phyloP scores from a whole-genome alignment of 2,888 invertebrate genomes.

The Drosophila leonis region DNA sequence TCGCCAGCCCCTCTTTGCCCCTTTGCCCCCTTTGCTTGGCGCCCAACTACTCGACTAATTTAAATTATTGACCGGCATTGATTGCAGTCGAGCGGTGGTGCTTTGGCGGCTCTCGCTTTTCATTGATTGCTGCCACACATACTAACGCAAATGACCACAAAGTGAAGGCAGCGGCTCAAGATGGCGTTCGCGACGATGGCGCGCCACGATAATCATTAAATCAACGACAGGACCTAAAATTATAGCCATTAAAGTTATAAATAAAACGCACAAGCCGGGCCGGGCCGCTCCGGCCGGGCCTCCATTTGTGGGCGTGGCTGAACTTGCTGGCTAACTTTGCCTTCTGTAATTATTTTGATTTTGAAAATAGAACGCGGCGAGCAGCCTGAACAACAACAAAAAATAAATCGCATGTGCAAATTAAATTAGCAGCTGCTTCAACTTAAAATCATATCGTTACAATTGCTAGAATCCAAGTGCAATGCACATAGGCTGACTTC shows the following conservation, averaged over 20 bases:
- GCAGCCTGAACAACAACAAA: background rate
- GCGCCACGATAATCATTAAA: slow-evolving; percentile 74
- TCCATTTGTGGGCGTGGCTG: slow-evolving; percentile 61
- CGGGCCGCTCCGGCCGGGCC: slow-evolving; percentile 29
- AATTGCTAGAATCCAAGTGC: background rate
- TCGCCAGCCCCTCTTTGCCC: too few relatives aligned
- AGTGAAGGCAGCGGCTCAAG: slow-evolving; percentile 28
- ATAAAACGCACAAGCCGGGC: slow-evolving; percentile 58
- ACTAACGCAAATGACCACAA: slow-evolving; percentile 70
- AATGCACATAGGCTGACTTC: background rate
- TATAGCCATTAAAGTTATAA: slow-evolving; percentile 81
- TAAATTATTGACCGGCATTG: slow-evolving; percentile 76
- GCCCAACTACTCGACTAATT: slow-evolving; percentile 36
- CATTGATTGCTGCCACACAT: slow-evolving; percentile 40
- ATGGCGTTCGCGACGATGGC: slow-evolving; percentile 40
- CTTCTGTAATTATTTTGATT: slow-evolving; percentile 73
- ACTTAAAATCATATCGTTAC: slow-evolving; percentile 30
- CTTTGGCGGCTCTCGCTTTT: slow-evolving; percentile 19
- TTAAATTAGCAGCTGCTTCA: slow-evolving; percentile 52
- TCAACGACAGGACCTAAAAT: slow-evolving; percentile 74
- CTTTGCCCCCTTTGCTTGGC: background rate
- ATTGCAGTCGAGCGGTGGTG: slow-evolving; percentile 42
- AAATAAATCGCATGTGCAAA: slow-evolving; percentile 62
- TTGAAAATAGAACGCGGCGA: slow-evolving; percentile 54
- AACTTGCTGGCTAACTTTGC: slow-evolving; percentile 26